Evolutionary conservation across 2,797 vertebrate species (phyloP).

Genomic region (Peromyscus melanophrys): DNA sequence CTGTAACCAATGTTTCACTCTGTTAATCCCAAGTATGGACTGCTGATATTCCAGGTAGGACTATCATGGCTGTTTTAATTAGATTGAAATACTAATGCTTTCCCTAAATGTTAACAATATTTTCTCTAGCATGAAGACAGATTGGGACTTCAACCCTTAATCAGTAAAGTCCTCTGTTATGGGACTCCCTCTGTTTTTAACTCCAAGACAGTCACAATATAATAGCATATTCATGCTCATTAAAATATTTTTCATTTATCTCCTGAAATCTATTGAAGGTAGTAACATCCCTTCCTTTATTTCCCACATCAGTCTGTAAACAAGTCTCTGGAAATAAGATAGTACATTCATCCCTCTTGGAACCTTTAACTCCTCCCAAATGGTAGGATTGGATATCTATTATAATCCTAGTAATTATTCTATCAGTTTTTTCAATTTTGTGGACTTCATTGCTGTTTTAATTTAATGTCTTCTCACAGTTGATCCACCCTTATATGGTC

Average conservation of each 20-base stretch:
- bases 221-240: neutral
- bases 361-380: neutral
- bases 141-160: neutral
- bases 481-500: neutral
- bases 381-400: neutral
- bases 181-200: neutral
- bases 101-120: neutral
- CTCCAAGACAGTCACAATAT: neutral
- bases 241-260: neutral
- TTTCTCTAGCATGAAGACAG: neutral
- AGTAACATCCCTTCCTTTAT: neutral
- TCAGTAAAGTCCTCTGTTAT: neutral
- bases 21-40: neutral
- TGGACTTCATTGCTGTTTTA: neutral
- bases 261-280: neutral
- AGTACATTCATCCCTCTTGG: neutral
- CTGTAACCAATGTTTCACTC: neutral
- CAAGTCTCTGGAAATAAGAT: neutral
- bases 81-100: neutral
- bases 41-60: neutral
- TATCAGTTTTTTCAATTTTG: neutral
- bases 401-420: neutral
- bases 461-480: neutral
- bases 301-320: neutral
- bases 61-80: neutral